Evolutionary conservation across 2,888 invertebrate genomes (phyloP).

Genomic region (Hyppa rectilinea): DNA sequence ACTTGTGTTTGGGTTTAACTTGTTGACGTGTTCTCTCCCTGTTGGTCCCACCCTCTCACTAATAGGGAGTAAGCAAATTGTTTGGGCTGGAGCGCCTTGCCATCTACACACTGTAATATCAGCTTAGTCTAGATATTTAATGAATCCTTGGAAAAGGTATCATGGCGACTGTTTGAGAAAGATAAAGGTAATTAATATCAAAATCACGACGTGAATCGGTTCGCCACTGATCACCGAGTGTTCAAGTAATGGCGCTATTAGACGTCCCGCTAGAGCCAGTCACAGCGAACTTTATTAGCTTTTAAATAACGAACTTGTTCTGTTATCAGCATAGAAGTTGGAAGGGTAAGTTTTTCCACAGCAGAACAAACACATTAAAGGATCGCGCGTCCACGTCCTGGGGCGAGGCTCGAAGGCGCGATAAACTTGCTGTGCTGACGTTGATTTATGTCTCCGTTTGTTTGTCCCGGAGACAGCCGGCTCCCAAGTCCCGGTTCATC

Average conservation of each 20-base stretch:
- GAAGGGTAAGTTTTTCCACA: conserved; percentile 72
- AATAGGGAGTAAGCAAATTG: conserved; percentile 39
- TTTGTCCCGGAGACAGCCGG: conserved; percentile 85
- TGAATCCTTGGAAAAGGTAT: background rate
- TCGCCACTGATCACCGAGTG: conserved; percentile 41
- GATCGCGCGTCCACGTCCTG: conserved; percentile 77
- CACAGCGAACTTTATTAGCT: conserved; percentile 65
- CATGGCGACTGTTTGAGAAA: background rate
- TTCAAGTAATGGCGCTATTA: conserved; percentile 57
- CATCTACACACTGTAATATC: background rate
- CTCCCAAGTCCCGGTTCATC: conserved; percentile 80
- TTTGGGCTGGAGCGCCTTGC: conserved; percentile 30
- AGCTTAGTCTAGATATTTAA: background rate
- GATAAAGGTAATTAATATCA: conserved; percentile 29
- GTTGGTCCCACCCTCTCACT: conserved; percentile 30
- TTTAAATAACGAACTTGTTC: conserved; percentile 67
- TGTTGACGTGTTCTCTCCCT: conserved; percentile 49
- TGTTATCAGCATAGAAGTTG: conserved; percentile 73
- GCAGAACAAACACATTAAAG: conserved; percentile 87
- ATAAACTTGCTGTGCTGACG: conserved; percentile 87
- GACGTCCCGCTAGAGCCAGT: conserved; percentile 38
- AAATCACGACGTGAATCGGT: conserved; percentile 32
- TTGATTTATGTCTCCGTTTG: conserved; percentile 90
- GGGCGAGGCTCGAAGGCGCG: conserved; percentile 80
- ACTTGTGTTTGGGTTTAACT: conserved; percentile 12